These are phyloP conservation scores for Axis porcinus DNA, from an alignment of 2,113 vertebrate species.

Conservation along the genomic window DNA sequence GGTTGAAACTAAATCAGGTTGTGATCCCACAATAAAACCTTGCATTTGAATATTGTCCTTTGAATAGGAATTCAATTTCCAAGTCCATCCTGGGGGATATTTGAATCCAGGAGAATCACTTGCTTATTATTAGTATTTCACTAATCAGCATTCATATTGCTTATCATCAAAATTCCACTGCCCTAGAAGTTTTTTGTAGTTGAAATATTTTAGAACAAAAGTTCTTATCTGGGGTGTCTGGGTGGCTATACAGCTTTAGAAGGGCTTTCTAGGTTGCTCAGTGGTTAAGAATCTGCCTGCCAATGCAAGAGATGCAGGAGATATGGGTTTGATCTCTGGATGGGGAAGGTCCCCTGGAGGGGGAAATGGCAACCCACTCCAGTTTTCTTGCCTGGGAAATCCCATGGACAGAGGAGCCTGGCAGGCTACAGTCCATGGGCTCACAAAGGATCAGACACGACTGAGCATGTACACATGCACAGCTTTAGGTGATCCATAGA, in stretches of 20 bases:
- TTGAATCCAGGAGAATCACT: background rate
- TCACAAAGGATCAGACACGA: background rate
- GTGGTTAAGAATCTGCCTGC: background rate
- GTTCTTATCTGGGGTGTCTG: background rate
- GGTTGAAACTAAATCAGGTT: background rate
- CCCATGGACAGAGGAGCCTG: background rate
- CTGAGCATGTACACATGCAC: background rate
- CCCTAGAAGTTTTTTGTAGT: background rate
- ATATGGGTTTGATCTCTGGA: background rate
- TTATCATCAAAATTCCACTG: background rate
- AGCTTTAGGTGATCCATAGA: background rate
- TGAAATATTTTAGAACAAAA: background rate
- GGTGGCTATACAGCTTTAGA: background rate
- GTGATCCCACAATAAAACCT: background rate
- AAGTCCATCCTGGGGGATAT: background rate
- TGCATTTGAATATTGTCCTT: background rate
- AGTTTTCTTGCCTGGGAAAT: background rate
- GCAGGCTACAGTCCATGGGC: background rate
- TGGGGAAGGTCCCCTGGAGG: background rate
- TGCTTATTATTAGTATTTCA: background rate
- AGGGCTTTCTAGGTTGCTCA: background rate
- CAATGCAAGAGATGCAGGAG: fast-evolving
- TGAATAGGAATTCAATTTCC: background rate
- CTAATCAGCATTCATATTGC: background rate
- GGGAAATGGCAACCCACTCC: background rate